phyloP scores from a whole-genome alignment of 2,797 vertebrate species.

The Galagoides demidoff region DNA sequence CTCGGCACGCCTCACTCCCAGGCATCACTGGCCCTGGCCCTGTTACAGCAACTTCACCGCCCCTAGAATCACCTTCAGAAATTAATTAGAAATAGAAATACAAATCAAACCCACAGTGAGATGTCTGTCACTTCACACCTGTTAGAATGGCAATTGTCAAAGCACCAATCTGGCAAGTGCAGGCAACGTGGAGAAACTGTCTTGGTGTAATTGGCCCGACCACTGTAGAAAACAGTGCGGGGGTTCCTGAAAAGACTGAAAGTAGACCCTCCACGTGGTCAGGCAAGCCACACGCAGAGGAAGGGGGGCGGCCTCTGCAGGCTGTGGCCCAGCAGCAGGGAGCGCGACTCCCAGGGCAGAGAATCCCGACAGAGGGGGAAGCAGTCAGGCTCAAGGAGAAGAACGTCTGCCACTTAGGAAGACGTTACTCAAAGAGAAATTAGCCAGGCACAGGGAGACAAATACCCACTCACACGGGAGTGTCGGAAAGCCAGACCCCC shows the following conservation, averaged over 20 bases:
- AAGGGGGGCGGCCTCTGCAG: neutral
- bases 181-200: rapidly evolving
- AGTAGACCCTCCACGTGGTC: neutral
- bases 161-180: neutral
- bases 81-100: neutral
- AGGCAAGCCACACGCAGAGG: neutral
- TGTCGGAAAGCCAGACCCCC: neutral
- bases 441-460: neutral
- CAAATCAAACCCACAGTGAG: too few species aligned
- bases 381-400: too few species aligned
- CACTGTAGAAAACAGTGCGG: neutral
- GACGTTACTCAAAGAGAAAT: neutral
- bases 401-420: neutral
- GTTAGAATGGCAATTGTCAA: neutral
- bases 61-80: neutral
- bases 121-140: too few species aligned
- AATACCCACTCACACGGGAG: neutral
- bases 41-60: rapidly evolving
- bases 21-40: too few species aligned
- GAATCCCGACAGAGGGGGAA: neutral
- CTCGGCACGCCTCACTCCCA: rapidly evolving
- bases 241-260: neutral
- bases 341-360: too few species aligned
- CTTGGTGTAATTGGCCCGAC: neutral
- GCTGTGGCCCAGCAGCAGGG: too few species aligned